These are phyloP conservation scores for Passer montanus DNA, from an alignment of 2,113 vertebrate genomes.

Conservation along the genomic window DNA sequence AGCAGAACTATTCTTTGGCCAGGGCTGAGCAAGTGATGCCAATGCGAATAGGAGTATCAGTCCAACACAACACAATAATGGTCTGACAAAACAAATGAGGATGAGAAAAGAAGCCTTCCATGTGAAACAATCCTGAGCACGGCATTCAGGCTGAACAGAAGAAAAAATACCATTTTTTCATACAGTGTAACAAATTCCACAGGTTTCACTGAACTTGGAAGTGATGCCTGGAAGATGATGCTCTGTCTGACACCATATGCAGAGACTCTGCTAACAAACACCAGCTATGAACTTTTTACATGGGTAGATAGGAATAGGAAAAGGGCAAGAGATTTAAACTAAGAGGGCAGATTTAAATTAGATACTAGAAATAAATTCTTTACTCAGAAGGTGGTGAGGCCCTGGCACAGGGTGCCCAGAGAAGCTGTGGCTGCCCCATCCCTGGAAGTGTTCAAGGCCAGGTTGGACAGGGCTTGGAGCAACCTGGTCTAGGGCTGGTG, in stretches of 20 bases:
- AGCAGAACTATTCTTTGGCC: neutral
- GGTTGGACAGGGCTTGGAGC: neutral
- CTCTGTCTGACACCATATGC: neutral
- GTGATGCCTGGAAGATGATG: neutral
- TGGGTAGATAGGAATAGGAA: neutral
- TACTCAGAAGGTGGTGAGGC: neutral
- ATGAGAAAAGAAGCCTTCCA: neutral
- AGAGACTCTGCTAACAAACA: neutral
- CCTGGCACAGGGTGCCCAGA: neutral
- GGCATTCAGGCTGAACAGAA: neutral
- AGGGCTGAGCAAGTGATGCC: neutral
- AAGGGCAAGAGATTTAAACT: neutral
- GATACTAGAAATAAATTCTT: neutral
- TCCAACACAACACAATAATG: neutral
- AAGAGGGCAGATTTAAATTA: neutral
- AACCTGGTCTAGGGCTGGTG: neutral
- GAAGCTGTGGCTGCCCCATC: neutral
- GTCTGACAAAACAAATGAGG: neutral
- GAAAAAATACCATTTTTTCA: neutral
- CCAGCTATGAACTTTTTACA: neutral
- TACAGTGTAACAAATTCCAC: neutral
- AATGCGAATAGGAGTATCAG: neutral
- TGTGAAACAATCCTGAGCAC: rapidly evolving
- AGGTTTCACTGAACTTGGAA: neutral
- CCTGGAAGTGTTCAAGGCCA: neutral